phyloP scores from a whole-genome alignment of 1,140 invertebrate genomes.

The Scylla paramamosain region DNA sequence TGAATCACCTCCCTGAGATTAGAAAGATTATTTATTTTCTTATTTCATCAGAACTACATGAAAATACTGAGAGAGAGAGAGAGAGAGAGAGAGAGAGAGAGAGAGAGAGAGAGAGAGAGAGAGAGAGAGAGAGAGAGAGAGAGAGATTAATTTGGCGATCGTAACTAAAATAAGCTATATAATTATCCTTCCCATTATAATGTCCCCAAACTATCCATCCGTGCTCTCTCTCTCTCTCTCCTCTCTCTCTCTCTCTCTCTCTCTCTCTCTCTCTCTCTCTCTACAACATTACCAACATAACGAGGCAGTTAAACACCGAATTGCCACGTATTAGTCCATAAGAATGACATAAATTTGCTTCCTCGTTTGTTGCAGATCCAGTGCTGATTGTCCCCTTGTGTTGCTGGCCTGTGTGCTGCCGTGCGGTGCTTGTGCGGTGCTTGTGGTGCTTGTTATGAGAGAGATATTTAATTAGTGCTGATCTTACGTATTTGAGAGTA shows the following conservation, averaged over 20 bases:
- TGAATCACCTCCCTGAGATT: neutral
- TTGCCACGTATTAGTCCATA: neutral
- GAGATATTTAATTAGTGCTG: too few relatives aligned
- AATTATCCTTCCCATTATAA: too few relatives aligned
- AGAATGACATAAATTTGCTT: neutral
- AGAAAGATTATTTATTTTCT: neutral
- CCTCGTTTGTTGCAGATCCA: neutral
- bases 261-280: too few relatives aligned
- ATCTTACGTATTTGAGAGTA: too few relatives aligned
- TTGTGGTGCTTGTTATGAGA: too few relatives aligned
- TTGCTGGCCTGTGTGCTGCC: neutral
- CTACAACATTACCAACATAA: too few relatives aligned
- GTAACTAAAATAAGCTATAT: too few relatives aligned
- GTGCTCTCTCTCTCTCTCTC: too few relatives aligned
- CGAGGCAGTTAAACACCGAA: neutral
- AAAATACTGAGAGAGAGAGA: neutral
- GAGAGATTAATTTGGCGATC: too few relatives aligned
- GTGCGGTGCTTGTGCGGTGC: neutral
- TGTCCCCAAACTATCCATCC: too few relatives aligned
- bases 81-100: conserved; percentile 20
- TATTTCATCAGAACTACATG: neutral
- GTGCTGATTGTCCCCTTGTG: neutral
- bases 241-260: too few relatives aligned
- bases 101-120: neutral
- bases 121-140: too few relatives aligned